Conservation (phyloP, 1,140 invertebrate genomes). For the Oncopodura yosiiana region DNA sequence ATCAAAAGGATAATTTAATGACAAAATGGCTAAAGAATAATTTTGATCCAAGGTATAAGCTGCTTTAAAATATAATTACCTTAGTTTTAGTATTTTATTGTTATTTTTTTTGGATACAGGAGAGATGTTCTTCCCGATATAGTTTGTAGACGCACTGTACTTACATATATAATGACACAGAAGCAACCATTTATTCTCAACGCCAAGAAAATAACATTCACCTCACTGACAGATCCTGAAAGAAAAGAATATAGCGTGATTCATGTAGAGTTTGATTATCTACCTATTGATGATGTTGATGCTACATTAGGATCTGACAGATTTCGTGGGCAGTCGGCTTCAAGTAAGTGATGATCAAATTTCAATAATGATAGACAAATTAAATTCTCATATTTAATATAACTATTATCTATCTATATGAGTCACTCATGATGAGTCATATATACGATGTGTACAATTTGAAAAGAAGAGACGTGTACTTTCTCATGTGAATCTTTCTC, state of each 20-base stretch:
- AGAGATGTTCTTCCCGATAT: slow-evolving; percentile 23
- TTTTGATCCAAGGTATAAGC: slow-evolving; percentile 23
- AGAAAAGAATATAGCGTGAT: slow-evolving; percentile 20
- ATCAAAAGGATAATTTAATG: slow-evolving; percentile 25
- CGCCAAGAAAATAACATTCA: slow-evolving; percentile 22
- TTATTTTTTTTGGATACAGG: neutral
- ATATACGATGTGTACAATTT: too few species aligned
- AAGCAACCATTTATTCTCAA: slow-evolving; percentile 26
- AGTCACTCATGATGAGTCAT: too few species aligned
- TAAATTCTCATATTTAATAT: too few species aligned
- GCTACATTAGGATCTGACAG: neutral
- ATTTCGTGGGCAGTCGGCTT: slow-evolving; percentile 11
- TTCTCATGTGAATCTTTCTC: neutral
- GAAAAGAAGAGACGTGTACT: too few species aligned
- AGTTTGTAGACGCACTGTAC: slow-evolving; percentile 21
- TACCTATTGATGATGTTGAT: slow-evolving; percentile 14
- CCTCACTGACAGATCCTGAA: slow-evolving; percentile 10
- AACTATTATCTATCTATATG: too few species aligned
- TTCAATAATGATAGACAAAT: neutral
- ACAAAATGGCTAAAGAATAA: slow-evolving; percentile 27
- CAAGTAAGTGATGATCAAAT: slow-evolving; percentile 8
- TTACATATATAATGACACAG: slow-evolving; percentile 27
- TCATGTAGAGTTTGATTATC: slow-evolving; percentile 28
- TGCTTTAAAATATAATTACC: neutral
- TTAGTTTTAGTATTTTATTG: neutral